These are phyloP conservation scores for Cactoblastis cactorum DNA, from an alignment of 2,888 invertebrate species.

Conservation along the genomic window DNA sequence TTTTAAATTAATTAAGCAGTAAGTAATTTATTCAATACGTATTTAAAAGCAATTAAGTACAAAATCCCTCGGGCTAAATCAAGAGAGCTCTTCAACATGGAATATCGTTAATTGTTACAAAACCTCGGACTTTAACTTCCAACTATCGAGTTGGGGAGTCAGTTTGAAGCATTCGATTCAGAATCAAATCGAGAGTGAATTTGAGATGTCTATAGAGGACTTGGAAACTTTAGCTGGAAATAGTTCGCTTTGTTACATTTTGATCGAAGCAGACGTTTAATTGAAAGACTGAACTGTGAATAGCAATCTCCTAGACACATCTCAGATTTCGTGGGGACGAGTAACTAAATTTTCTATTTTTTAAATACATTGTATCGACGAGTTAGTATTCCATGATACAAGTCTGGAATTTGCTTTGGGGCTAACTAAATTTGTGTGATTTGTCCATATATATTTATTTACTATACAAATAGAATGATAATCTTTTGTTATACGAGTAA, in stretches of 20 bases:
- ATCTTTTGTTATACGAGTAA: no score
- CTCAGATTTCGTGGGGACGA: not conserved
- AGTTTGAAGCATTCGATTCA: constrained; percentile 44
- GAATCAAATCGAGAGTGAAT: constrained; percentile 47
- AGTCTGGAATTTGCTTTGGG: no score
- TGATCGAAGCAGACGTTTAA: not conserved
- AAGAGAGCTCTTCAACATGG: constrained; percentile 21
- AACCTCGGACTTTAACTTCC: constrained; percentile 40
- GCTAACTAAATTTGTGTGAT: no score
- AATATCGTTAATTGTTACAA: constrained; percentile 21
- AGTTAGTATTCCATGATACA: no score
- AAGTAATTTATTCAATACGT: not conserved
- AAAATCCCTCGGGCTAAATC: not conserved
- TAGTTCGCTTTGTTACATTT: not conserved
- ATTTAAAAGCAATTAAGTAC: not conserved
- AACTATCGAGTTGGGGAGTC: constrained; percentile 60
- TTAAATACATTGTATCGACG: no score
- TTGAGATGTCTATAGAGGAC: not conserved
- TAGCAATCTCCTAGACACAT: not conserved
- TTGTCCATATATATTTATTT: no score
- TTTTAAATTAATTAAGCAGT: no score
- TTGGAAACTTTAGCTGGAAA: not conserved
- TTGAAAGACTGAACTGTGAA: not conserved
- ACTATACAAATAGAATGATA: no score
- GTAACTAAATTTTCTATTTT: not conserved